Percentiles rank a stretch among this genome's conserved stretches.
These are phyloP conservation scores for Elysia crispata DNA, from an alignment of 2,888 invertebrate species.

Conservation along the genomic window DNA sequence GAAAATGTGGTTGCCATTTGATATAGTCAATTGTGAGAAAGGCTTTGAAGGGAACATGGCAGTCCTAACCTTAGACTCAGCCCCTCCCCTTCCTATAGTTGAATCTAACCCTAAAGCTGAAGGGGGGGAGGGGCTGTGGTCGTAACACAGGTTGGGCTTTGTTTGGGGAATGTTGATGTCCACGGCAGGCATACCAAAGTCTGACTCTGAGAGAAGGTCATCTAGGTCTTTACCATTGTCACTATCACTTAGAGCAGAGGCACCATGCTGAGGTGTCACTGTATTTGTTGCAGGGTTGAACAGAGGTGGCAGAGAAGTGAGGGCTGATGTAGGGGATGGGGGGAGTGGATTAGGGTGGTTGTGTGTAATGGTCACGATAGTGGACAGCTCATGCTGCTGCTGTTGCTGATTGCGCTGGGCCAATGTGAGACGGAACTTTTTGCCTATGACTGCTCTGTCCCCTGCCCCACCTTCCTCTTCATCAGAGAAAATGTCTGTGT, in stretches of 20 bases:
- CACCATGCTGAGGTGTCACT: neutral
- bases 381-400: conserved; percentile 41
- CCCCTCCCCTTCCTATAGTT: conserved; percentile 29
- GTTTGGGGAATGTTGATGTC: conserved; percentile 60
- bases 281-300: neutral
- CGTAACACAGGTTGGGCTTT: conserved; percentile 32
- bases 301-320: conserved; percentile 44
- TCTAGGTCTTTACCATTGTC: conserved; percentile 54
- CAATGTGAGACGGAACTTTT: too few species aligned
- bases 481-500: conserved; percentile 72
- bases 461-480: conserved; percentile 50
- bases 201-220: conserved; percentile 67
- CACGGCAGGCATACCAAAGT: conserved; percentile 71
- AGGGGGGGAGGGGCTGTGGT: conserved; percentile 11
- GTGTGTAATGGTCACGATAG: conserved; percentile 42
- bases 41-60: conserved; percentile 41
- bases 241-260: conserved; percentile 4
- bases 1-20: conserved; percentile 66
- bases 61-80: neutral
- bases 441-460: neutral
- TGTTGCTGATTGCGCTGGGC: too few species aligned
- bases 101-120: neutral
- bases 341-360: conserved; percentile 11
- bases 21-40: conserved; percentile 33
- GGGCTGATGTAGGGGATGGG: conserved; percentile 9